Base-by-base conservation (phyloP, 2,797 vertebrate genomes). In the Sebastolobus alascanus region DNA sequence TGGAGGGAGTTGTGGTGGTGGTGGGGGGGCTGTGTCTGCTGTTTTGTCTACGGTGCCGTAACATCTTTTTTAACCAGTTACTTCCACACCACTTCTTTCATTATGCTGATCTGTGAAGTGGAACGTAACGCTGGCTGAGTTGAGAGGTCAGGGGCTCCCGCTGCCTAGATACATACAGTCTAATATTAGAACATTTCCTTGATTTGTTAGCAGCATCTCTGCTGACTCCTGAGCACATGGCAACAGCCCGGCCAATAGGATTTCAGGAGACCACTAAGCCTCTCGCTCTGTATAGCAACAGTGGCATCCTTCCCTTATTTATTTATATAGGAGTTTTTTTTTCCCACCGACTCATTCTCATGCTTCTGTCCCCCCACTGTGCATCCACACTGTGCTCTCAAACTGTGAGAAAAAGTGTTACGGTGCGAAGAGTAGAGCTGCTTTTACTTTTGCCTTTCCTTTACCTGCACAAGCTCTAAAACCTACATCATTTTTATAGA, bases 161-260 rank as follows among this genome's bases (percentile, higher is more conserved):
- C 94, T 95, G 95, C 95, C 95, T 94, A 87, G 95, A 95, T 95
- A 95, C 94, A 95, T 95, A 94, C 90, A 93, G 94, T 95, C 95
- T 95, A 95, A 95, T 95, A 95, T 95, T 95, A 95, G 95, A 95
- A 95, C 92, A 83, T 94, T 95, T 95, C 94, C 93, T 95, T 95
- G 93, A 95, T 95, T 95, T 95, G 94, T 94, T 95, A 89, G 88
- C 91, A 89, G 92, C 93, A 91, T 94, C 93, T 93, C 94, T 95
- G 92, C 93, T 94, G 93, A 91, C 88, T 94, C 84, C 82, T 55
- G 77, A 91, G 93, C 94, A 95, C 94, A 95, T 95, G 93, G 93
- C 92, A 93, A 93, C 92, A 90, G 68, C 31, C 50, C 29, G 88
- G 58, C 95, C 95, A 95, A 95, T 95, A 87, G 87, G 89, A 95